Evolutionary conservation across 2,797 vertebrate genomes (phyloP), one percentile per base, ranked within the genome.

Genomic region (Arctocebus calabarensis): DNA sequence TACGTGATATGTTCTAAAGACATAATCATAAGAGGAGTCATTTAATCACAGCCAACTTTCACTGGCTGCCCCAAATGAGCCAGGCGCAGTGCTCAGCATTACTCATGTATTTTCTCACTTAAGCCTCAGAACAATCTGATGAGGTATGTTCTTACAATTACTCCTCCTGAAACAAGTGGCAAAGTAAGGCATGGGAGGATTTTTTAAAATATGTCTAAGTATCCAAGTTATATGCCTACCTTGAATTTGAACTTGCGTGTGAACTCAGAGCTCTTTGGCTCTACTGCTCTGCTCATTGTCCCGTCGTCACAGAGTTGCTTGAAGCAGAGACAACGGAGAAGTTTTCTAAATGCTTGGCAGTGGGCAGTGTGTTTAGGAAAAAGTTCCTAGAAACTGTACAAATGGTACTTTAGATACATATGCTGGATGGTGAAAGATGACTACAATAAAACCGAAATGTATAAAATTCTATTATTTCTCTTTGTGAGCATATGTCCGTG

Each of bases 101-200:
- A 94, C 89, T 73, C 79, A 57, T 83, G 48, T 48, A 74, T 95
- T 89, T 96, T 91, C 82, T 93, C 1, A 5, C 88, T 90, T 62
- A 68, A 91, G 61, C 62, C 86, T 92, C 48, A 83, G 86, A 94
- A 92, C 66, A 87, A 75, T 89, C 55, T 14, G 7, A 61, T 27
- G 25, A 92, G 70, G 43, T 95, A 29, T 66, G 37, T 89, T 89
- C 90, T 94, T 84, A 86, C 59, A 88, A 11, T 90, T 85, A 85
- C 87, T 94, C 66, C 96, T 71, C 57, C 43, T 81, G 91, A 94
- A 94, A 91, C 91, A 96, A 34, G 95, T 79, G 79, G 88, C 22
- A 48, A 96, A 79, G 74, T 6, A 27, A 89, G 71, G 57, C 88
- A 79, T 45, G 92, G 64, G 84, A 91, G 29, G 55, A 93, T 90